These are phyloP conservation scores for Hesperophylax magnus DNA, from an alignment of 1,140 invertebrate genomes.

Conservation along the genomic window DNA sequence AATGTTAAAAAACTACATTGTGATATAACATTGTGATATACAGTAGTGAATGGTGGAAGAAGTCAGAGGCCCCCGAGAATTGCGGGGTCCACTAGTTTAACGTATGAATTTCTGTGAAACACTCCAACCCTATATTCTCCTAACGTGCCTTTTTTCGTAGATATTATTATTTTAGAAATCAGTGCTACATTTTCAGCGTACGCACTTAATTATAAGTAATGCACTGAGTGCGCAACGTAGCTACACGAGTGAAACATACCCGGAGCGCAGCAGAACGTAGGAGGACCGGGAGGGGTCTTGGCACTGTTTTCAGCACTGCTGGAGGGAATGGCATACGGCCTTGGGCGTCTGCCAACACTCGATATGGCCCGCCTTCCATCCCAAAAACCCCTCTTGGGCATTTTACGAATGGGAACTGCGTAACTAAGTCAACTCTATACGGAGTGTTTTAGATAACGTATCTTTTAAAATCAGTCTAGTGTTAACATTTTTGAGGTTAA, in stretches of 20 bases:
- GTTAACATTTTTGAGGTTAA: not conserved
- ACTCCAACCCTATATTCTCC: too few relatives aligned
- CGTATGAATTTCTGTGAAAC: too few relatives aligned
- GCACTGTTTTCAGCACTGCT: not conserved
- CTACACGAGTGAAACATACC: not conserved
- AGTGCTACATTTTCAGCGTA: too few relatives aligned
- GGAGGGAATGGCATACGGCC: not conserved
- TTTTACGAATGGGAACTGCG: constrained; percentile 13
- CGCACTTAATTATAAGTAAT: too few relatives aligned
- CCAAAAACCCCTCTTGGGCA: not conserved
- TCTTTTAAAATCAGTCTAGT: not conserved
- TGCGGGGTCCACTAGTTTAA: too few relatives aligned
- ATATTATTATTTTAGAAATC: too few relatives aligned
- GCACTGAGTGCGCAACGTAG: not conserved
- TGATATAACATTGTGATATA: too few relatives aligned
- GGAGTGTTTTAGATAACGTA: too few relatives aligned
- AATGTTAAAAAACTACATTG: too few relatives aligned
- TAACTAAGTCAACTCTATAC: not conserved
- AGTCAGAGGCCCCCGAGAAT: too few relatives aligned
- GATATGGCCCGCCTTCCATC: not conserved
- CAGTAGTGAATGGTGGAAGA: too few relatives aligned
- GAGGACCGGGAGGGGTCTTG: not conserved
- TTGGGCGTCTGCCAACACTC: constrained; percentile 6
- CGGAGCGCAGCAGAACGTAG: not conserved
- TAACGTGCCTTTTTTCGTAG: too few relatives aligned